Evolutionary conservation across 2,113 vertebrate species (phyloP).

Genomic region (Saccopteryx leptura): DNA sequence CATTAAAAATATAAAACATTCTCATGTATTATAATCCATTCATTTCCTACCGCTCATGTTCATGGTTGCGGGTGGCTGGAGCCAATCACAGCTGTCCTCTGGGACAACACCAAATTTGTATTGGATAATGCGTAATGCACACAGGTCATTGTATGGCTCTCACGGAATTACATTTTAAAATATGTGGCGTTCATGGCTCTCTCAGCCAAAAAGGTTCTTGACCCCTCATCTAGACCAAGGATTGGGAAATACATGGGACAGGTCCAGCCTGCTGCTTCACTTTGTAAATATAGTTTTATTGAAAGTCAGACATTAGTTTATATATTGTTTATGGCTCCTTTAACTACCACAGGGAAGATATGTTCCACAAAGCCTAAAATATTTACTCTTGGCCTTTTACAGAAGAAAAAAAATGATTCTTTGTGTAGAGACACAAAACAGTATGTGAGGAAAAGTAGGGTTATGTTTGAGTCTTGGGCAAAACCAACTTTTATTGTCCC

Average conservation of each 20-base stretch:
- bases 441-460: not conserved
- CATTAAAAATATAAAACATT: no score
- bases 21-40: no score
- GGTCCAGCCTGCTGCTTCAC: not conserved
- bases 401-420: not conserved
- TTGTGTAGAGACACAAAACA: not conserved
- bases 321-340: not conserved
- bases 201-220: no score
- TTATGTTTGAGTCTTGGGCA: not conserved
- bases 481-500: no score
- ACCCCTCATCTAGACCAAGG: not conserved
- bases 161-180: no score
- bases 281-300: not conserved
- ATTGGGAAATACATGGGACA: not conserved
- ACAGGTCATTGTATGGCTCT: no score
- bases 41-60: no score
- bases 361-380: not conserved
- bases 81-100: no score
- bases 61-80: no score
- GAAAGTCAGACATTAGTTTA: not conserved
- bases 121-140: no score
- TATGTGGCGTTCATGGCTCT: no score
- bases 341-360: not conserved
- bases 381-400: not conserved
- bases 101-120: no score